Base-by-base conservation (phyloP, 2,797 vertebrate species). In the Cryptoblepharus egeriae region DNA sequence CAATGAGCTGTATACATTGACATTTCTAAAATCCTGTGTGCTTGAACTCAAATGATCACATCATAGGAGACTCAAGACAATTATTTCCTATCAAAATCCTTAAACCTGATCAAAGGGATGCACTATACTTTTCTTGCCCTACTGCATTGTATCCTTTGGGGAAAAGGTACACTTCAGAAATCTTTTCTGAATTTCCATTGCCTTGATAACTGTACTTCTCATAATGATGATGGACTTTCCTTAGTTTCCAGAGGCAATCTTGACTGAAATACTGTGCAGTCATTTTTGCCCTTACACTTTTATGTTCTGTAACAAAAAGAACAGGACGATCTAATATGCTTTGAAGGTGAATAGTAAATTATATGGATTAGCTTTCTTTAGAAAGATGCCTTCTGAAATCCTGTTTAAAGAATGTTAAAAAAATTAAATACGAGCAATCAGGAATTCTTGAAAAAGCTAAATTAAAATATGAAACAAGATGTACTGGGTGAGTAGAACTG, bases 1-100 rank as follows among this genome's bases (percentile, higher is more conserved):
- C 83, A 80, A 93, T 93, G 85, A 88, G 67, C 80, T 92, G 88
- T 93, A 90, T 91, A 82, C 61, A 70, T 85, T 93, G 92, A 93
- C 91, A 94, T 95, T 95, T 93, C 92, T 90, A 91, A 94, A 90
- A 92, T 90, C 90, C 81, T 91, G 7, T 86, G 72, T 91, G 80
- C 74, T 93, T 93, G 90, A 87, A 90, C 88, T 94, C 77, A 90
- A 76, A 88, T 82, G 87, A 79, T 90, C 83, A 90, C 35, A 88
- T 45, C 64, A 88, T 79, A 92, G 85, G 91, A 93, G 93, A 93
- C 92, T 92, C 90, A 87, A 88, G 86, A 83, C 0, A 86, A 91
- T 92, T 92, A 88, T 79, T 92, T 78, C 87, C 88, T 86, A 83
- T 81, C 39, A 82, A 84, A 93, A 79, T 89, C 24, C 55, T 72